phyloP scores from a whole-genome alignment of 1,140 invertebrate species.

The Rhysida immarginata region DNA sequence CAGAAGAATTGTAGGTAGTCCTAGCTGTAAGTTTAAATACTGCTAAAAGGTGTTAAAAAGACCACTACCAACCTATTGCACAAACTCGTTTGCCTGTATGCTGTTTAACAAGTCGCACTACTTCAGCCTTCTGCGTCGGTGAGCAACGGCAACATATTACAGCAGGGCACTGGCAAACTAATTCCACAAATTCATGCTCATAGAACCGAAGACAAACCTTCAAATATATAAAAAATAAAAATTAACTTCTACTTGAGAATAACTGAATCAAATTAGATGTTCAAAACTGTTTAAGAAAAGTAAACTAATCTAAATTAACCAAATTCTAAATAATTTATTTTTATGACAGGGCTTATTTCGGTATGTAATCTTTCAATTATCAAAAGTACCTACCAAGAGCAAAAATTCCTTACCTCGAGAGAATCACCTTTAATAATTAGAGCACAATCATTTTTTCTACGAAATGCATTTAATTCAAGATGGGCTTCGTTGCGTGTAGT shows the following conservation, averaged over 20 bases:
- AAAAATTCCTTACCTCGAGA: conserved; percentile 48
- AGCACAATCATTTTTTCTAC: conserved; percentile 71
- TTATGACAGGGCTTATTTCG: background rate
- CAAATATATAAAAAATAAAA: background rate
- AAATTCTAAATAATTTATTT: conserved; percentile 2
- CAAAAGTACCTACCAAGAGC: background rate
- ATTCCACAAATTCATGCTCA: conserved; percentile 85
- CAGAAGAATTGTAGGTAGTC: too few relatives aligned
- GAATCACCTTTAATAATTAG: conserved; percentile 86
- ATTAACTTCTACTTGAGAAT: conserved; percentile 18
- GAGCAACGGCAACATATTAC: conserved; percentile 87
- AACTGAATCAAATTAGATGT: conserved; percentile 7
- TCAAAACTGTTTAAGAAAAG: too few relatives aligned
- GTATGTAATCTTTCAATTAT: background rate
- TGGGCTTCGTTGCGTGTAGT: conserved; percentile 71
- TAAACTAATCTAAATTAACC: conserved; percentile 7
- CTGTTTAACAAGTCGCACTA: conserved; percentile 75
- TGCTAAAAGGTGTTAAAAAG: too few relatives aligned
- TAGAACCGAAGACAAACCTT: conserved; percentile 78
- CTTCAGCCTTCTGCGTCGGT: conserved; percentile 95
- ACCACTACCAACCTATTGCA: conserved; percentile 20
- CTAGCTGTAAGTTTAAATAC: too few relatives aligned
- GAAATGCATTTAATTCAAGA: conserved; percentile 73
- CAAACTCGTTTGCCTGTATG: conserved; percentile 61
- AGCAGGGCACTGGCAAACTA: conserved; percentile 79